These are phyloP conservation scores for Pantherophis alleghaniensis DNA, from an alignment of 2,797 vertebrate genomes.

Conservation along the genomic window DNA sequence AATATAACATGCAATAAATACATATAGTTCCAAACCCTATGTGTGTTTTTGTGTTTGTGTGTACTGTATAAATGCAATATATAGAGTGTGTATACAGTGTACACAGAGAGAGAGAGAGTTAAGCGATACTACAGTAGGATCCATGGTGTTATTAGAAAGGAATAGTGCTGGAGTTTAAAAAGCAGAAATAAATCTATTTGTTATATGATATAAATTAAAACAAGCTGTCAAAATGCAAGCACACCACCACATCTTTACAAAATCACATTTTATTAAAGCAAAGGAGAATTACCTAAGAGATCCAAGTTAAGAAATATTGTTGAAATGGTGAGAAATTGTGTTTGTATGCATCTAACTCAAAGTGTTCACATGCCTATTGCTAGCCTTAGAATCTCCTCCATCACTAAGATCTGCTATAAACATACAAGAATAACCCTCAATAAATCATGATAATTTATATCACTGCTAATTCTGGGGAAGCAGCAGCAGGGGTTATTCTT, in stretches of 20 bases:
- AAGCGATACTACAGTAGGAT: conserved; percentile 59
- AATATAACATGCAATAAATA: conserved; percentile 51
- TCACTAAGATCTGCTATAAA: conserved; percentile 69
- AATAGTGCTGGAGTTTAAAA: conserved; percentile 63
- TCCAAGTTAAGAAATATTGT: conserved; percentile 41
- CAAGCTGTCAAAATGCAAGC: conserved; percentile 70
- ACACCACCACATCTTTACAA: conserved; percentile 71
- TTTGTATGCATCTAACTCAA: conserved; percentile 55
- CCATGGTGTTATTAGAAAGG: conserved; percentile 66
- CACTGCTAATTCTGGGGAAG: conserved; percentile 70
- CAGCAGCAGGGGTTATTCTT: conserved; percentile 68
- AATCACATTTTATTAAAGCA: conserved; percentile 62
- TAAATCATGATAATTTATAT: conserved; percentile 78
- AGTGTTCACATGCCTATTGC: conserved; percentile 19
- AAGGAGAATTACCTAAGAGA: conserved; percentile 67
- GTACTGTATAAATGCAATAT: not conserved
- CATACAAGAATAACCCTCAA: conserved; percentile 63
- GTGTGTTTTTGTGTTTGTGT: not conserved
- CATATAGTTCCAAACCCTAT: conserved; percentile 50
- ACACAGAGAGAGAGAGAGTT: conserved; percentile 35
- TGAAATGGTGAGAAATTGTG: conserved; percentile 55
- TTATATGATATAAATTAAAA: conserved; percentile 74
- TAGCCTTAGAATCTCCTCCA: conserved; percentile 67
- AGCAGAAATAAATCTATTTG: conserved; percentile 62
- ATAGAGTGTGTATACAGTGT: not conserved